Conservation (phyloP, 2,888 invertebrate species). For the Seladonia tumulorum region DNA sequence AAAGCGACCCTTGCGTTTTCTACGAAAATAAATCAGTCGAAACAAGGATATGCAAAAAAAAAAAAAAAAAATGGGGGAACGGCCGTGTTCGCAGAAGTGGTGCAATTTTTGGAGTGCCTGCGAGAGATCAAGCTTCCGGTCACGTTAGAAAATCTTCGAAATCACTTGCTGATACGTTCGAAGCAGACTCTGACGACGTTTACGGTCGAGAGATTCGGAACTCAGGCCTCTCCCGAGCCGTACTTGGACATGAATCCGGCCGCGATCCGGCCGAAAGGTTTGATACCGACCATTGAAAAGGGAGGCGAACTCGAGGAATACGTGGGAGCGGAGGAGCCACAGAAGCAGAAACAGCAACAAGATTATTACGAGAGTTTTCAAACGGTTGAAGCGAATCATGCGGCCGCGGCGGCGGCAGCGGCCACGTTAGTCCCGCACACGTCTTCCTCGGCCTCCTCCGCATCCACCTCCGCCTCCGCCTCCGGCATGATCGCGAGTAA, state of each 20-base stretch:
- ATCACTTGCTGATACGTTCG: slow-evolving; percentile 71
- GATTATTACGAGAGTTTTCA: slow-evolving; percentile 70
- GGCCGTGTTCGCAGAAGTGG: slow-evolving; percentile 64
- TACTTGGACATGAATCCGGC: slow-evolving; percentile 81
- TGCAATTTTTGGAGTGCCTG: slow-evolving; percentile 76
- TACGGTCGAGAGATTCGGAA: slow-evolving; percentile 32
- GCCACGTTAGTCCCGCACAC: background rate
- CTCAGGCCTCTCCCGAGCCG: slow-evolving; percentile 75
- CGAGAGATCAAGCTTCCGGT: slow-evolving; percentile 71
- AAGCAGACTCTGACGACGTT: slow-evolving; percentile 65
- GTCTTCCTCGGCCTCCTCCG: background rate
- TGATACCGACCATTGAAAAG: slow-evolving; percentile 46
- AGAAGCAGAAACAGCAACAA: slow-evolving; percentile 27
- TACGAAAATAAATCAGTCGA: background rate
- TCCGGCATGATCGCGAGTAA: background rate
- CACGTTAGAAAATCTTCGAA: slow-evolving; percentile 67
- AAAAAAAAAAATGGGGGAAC: background rate
- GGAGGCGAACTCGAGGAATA: slow-evolving; percentile 65
- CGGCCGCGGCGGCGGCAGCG: background rate
- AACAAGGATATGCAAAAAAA: background rate
- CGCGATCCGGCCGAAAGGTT: slow-evolving; percentile 63
- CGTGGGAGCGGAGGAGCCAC: slow-evolving; percentile 65
- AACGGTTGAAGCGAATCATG: slow-evolving; percentile 2
- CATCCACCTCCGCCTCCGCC: too few relatives aligned
- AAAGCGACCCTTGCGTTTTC: background rate